Conservation (phyloP, 2,888 invertebrate species). For the Allolobophora icterica region DNA sequence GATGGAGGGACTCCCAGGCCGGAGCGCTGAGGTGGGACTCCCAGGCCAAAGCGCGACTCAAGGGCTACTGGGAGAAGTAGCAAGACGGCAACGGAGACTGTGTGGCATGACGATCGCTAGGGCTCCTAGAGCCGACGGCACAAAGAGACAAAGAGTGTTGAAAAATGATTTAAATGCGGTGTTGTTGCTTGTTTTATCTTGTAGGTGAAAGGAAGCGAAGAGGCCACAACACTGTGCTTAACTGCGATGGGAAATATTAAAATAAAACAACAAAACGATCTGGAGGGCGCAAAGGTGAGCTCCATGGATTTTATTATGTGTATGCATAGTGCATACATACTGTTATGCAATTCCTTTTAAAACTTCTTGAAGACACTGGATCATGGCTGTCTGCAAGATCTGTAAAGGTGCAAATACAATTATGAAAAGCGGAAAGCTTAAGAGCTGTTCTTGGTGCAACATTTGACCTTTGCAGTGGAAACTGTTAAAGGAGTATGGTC, state of each 20-base stretch:
- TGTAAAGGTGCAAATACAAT: background rate
- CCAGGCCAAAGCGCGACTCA: too few relatives aligned
- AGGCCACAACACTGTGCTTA: slow-evolving; percentile 86
- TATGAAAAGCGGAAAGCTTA: background rate
- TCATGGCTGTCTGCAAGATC: background rate
- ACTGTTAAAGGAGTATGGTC: background rate
- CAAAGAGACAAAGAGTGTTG: too few relatives aligned
- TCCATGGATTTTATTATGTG: background rate
- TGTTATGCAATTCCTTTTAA: background rate
- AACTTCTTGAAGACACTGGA: background rate
- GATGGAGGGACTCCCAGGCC: too few relatives aligned
- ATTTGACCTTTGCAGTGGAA: background rate
- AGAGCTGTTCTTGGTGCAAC: background rate
- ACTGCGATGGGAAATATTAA: slow-evolving; percentile 73
- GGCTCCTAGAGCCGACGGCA: too few relatives aligned
- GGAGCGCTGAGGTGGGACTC: too few relatives aligned
- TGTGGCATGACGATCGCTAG: too few relatives aligned
- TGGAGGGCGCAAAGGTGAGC: slow-evolving; percentile 65
- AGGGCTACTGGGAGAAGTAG: too few relatives aligned
- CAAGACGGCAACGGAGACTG: too few relatives aligned
- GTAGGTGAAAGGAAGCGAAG: slow-evolving; percentile 65
- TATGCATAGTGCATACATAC: background rate
- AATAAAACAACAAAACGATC: slow-evolving; percentile 64
- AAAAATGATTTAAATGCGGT: background rate
- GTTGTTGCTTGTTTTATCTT: background rate